Conservation (phyloP, 2,113 vertebrate genomes). For the Barnardius zonarius region DNA sequence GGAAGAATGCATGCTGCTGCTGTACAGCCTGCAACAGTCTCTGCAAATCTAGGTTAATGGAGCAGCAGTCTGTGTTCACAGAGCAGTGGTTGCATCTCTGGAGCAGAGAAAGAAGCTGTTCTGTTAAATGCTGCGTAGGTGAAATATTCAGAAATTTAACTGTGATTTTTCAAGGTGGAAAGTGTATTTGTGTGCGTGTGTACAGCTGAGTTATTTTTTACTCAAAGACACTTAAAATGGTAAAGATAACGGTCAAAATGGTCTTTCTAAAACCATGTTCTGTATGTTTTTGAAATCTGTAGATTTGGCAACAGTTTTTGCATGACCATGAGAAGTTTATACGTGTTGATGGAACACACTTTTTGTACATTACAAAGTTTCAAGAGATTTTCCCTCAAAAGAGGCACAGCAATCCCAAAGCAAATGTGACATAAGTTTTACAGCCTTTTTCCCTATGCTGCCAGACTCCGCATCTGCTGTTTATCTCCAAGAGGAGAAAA, state of each 20-base stretch:
- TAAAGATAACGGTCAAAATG: not conserved
- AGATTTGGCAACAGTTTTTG: not conserved
- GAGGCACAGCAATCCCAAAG: not conserved
- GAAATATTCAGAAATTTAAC: not conserved
- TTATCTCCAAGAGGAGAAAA: not conserved
- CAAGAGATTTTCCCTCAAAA: not conserved
- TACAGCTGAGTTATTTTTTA: not conserved
- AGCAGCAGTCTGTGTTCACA: not conserved
- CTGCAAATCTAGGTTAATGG: conserved; percentile 55
- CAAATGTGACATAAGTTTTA: not conserved
- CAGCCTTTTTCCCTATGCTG: not conserved
- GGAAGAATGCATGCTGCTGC: not conserved
- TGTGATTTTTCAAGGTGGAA: not conserved
- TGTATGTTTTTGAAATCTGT: not conserved
- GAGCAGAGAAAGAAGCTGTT: not conserved
- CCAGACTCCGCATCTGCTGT: conserved; percentile 33
- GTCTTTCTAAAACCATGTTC: not conserved
- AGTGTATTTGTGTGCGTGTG: not conserved
- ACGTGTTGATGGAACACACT: not conserved
- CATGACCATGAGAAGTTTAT: not conserved
- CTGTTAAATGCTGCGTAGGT: not conserved
- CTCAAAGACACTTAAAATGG: not conserved
- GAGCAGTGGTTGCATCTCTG: not conserved
- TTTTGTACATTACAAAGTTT: not conserved
- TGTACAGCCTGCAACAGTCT: not conserved